Percentiles rank a stretch among this genome's conserved stretches.
Conservation (phyloP, 1,140 invertebrate species). For the Caenorhabditis tropicalis region DNA sequence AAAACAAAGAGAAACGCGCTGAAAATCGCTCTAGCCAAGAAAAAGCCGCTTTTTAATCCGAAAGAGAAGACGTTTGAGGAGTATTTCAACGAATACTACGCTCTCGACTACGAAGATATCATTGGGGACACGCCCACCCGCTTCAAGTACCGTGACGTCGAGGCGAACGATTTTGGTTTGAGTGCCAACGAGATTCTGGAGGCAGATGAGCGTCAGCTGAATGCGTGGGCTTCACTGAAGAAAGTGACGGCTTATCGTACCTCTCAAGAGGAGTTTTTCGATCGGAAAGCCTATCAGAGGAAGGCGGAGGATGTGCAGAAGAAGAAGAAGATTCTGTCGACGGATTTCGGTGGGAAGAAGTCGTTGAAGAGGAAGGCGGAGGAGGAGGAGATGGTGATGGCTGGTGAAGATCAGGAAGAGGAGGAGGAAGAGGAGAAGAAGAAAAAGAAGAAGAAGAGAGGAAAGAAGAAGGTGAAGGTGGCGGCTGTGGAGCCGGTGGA, state of each 20-base stretch:
- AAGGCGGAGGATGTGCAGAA: slow-evolving; percentile 80
- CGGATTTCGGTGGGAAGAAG: slow-evolving; percentile 12
- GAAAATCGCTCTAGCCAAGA: slow-evolving; percentile 44
- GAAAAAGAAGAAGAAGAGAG: slow-evolving; percentile 51
- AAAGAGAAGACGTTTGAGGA: slow-evolving; percentile 82
- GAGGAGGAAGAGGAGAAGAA: slow-evolving; percentile 45
- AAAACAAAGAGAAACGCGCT: slow-evolving; percentile 12
- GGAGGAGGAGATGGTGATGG: slow-evolving; percentile 8
- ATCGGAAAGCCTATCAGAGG: slow-evolving; percentile 80
- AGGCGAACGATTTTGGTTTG: slow-evolving; percentile 90
- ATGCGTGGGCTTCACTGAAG: slow-evolving; percentile 91
- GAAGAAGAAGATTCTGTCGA: slow-evolving; percentile 81
- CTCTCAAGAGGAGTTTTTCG: slow-evolving; percentile 82
- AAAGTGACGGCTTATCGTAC: slow-evolving; percentile 82
- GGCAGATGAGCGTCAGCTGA: slow-evolving; percentile 89
- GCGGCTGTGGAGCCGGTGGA: not conserved
- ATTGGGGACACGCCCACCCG: slow-evolving; percentile 86
- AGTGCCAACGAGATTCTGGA: slow-evolving; percentile 87
- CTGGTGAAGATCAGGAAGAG: slow-evolving; percentile 52
- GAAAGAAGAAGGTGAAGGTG: slow-evolving; percentile 56
- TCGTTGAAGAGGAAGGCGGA: slow-evolving; percentile 9
- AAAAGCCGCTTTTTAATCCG: slow-evolving; percentile 85
- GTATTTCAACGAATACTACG: slow-evolving; percentile 92
- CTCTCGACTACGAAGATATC: slow-evolving; percentile 91
- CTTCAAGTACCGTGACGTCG: slow-evolving; percentile 89